A percentile compares a stretch with the other conserved stretches of the same genome.
These are phyloP conservation scores for Brachionus koreanus DNA, from an alignment of 1,140 invertebrate genomes.

Conservation along the genomic window DNA sequence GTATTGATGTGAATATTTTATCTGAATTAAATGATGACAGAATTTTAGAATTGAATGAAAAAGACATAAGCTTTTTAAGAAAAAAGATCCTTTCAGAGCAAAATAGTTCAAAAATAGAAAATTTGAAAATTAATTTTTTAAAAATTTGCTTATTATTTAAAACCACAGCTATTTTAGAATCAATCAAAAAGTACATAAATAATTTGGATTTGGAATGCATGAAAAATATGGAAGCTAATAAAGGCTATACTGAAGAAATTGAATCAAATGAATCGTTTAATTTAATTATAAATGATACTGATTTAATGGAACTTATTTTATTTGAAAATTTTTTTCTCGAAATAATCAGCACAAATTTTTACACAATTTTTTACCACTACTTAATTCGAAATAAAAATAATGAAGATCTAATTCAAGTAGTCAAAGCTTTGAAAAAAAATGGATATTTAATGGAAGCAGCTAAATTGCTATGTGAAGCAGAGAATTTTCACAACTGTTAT, in stretches of 20 bases:
- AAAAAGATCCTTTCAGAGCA: neutral
- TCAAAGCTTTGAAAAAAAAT: constrained; percentile 20
- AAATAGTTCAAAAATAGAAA: neutral
- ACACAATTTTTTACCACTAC: neutral
- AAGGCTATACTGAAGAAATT: neutral
- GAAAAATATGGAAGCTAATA: neutral
- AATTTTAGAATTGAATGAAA: neutral
- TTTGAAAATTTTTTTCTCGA: constrained; percentile 14
- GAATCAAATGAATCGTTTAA: neutral
- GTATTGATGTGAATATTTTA: neutral
- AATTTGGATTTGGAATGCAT: neutral
- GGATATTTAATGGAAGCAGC: constrained; percentile 4
- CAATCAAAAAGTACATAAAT: neutral
- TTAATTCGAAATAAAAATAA: neutral
- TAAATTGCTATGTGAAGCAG: neutral
- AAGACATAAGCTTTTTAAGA: neutral
- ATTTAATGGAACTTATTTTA: neutral
- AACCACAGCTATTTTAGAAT: neutral
- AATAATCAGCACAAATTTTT: constrained; percentile 9
- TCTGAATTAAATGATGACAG: neutral
- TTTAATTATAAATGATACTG: neutral
- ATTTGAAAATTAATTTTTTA: constrained; percentile 8
- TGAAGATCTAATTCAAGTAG: neutral
- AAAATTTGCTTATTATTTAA: constrained; percentile 14
- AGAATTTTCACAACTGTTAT: neutral